Percentiles rank a stretch among this genome's conserved stretches.
Conservation (phyloP, 2,797 vertebrate species). For the Pangasius krempfi region DNA sequence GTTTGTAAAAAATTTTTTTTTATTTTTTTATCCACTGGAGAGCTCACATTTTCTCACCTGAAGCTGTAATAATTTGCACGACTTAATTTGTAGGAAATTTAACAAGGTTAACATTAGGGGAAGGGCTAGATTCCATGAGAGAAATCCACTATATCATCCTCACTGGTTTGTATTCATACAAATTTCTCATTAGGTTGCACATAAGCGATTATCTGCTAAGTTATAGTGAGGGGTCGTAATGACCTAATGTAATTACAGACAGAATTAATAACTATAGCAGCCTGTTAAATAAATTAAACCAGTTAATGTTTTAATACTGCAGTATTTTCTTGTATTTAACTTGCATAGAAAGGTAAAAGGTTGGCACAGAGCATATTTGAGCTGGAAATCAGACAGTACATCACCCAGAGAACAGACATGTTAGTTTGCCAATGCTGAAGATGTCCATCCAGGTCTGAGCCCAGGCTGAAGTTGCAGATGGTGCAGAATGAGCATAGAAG, state of each 20-base stretch:
- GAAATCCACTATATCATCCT: background rate
- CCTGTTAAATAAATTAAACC: background rate
- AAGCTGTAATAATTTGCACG: background rate
- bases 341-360: background rate
- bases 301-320: background rate
- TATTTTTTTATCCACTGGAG: background rate
- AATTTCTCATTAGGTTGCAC: conserved; percentile 12
- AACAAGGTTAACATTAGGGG: background rate
- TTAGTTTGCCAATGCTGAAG: conserved; percentile 28
- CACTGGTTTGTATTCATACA: conserved; percentile 5
- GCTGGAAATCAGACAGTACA: conserved; percentile 13
- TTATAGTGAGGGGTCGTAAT: background rate
- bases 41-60: background rate
- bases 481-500: conserved; percentile 6
- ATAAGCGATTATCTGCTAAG: conserved; percentile 16
- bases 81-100: background rate
- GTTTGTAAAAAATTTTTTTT: background rate
- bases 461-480: conserved; percentile 32
- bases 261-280: conserved; percentile 9
- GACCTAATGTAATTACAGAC: background rate
- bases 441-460: conserved; percentile 4
- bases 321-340: background rate
- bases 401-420: conserved; percentile 13
- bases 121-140: background rate
- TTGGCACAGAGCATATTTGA: background rate